Evolutionary conservation across 2,888 invertebrate species (phyloP), one percentile per base, ranked within the genome.

Genomic region (Mactromeris polynyma): DNA sequence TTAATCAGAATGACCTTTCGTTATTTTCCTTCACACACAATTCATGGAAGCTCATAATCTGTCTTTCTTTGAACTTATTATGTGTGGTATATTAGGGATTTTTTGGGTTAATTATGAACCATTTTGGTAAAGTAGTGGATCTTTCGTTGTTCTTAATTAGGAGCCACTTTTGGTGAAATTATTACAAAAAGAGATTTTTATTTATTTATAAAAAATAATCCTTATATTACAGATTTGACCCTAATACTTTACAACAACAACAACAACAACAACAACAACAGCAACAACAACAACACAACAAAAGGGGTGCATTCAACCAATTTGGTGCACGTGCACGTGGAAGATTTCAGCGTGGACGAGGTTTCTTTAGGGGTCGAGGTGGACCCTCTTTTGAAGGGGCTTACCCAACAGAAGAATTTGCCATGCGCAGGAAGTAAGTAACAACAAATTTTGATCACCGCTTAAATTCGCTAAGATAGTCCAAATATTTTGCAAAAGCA

Each of bases 281-380:
- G 46, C 46, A 33, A 33, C 69, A 69, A 11, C 69, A 31, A 73
- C 38, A 38, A 54, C 54, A n/a, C 40, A 81, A 86, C 19, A 86
- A 83, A n/a, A 89, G 92, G 54, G 91, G 92, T 36, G 87, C 85
- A 33, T 91, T 90, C 82, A 83, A 54, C 6, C 90, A 84, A 73
- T 89, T 88, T 78, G 80, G 88, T 31, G n/a, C n/a, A n/a, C 83
- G 91, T 17, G 88, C 90, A 0, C 77, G 90, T 4, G 91, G 91
- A 4, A 51, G 81, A 78, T 91, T 83, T 46, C 88, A 88, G 64
- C 77, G 92, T 26, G 92, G 92, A 1, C 80, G 90, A 26, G 91
- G 91, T 2, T 86, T 81, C 38, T 92, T 92, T 81, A 73, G 91
- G 46, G 91, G 92, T 0, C 86, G 92, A 14, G 91, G 87, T 3